Percentiles rank a stretch among this genome's conserved stretches.
These are phyloP conservation scores for Corvus hawaiiensis DNA, from an alignment of 2,113 vertebrate genomes.

Conservation along the genomic window DNA sequence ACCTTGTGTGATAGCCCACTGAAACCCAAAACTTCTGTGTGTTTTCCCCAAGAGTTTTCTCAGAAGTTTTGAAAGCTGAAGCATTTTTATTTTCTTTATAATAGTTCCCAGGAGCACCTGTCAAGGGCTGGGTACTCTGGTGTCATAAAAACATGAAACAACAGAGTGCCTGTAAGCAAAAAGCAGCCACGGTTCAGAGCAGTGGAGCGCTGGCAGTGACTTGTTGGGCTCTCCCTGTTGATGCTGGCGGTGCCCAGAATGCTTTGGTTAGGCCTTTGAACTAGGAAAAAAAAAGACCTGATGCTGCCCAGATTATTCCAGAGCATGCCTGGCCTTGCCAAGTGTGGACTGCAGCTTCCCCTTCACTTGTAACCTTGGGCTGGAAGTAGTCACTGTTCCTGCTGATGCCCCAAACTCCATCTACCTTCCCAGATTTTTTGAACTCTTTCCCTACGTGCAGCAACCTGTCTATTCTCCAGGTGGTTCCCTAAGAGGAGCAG, in stretches of 20 bases:
- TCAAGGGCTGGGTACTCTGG: neutral
- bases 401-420: neutral
- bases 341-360: neutral
- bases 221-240: neutral
- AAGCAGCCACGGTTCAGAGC: neutral
- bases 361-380: neutral
- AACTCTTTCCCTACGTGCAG: neutral
- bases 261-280: slow-evolving; percentile 19
- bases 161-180: neutral
- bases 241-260: neutral
- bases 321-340: slow-evolving; percentile 13
- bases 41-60: neutral
- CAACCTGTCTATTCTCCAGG: neutral
- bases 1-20: neutral
- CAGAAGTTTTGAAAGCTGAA: neutral
- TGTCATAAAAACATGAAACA: slow-evolving; percentile 18
- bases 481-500: neutral
- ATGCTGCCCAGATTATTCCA: neutral
- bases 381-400: neutral
- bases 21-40: neutral
- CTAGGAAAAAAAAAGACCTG: neutral
- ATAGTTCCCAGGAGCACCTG: neutral
- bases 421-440: neutral
- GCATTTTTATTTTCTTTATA: neutral
- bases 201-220: neutral